Conservation (phyloP, 1,140 invertebrate species). For the Zaprionus vittiger region DNA sequence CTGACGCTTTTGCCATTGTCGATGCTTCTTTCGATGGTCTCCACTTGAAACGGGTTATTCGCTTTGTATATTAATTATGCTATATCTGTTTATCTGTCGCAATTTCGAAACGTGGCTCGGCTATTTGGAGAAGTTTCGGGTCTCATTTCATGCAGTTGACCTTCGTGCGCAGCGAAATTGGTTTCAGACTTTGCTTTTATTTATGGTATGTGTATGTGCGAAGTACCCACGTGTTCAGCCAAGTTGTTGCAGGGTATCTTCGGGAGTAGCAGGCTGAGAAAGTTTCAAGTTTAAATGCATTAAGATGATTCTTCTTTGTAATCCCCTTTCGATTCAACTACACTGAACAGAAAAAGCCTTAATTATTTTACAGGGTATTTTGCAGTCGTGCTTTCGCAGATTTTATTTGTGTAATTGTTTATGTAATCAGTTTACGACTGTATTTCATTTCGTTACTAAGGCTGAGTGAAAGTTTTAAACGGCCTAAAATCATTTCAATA, state of each 20-base stretch:
- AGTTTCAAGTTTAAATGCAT: too few species aligned
- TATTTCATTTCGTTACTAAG: slow-evolving; percentile 10
- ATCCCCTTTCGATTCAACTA: too few species aligned
- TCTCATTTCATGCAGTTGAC: slow-evolving; percentile 59
- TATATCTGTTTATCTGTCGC: slow-evolving; percentile 65
- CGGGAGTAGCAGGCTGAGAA: background rate
- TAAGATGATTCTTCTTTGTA: too few species aligned
- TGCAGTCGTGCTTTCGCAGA: background rate
- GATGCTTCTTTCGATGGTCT: background rate
- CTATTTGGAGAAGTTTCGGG: slow-evolving; percentile 62
- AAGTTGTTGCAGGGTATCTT: background rate
- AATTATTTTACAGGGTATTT: background rate
- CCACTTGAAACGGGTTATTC: slow-evolving; percentile 66
- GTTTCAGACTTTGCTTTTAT: slow-evolving; percentile 23
- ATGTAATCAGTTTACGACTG: slow-evolving; percentile 8
- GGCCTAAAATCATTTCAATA: slow-evolving; percentile 12
- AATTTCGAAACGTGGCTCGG: slow-evolving; percentile 58
- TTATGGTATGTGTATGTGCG: background rate
- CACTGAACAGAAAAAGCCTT: too few species aligned
- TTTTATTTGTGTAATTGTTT: slow-evolving; percentile 17
- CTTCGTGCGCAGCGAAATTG: slow-evolving; percentile 66
- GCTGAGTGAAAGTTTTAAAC: slow-evolving; percentile 32
- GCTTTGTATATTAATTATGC: slow-evolving; percentile 72
- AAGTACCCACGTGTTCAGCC: background rate
- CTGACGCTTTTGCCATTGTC: slow-evolving; percentile 14